These are phyloP conservation scores for Perognathus longimembris DNA, from an alignment of 2,113 vertebrate species.

Conservation along the genomic window DNA sequence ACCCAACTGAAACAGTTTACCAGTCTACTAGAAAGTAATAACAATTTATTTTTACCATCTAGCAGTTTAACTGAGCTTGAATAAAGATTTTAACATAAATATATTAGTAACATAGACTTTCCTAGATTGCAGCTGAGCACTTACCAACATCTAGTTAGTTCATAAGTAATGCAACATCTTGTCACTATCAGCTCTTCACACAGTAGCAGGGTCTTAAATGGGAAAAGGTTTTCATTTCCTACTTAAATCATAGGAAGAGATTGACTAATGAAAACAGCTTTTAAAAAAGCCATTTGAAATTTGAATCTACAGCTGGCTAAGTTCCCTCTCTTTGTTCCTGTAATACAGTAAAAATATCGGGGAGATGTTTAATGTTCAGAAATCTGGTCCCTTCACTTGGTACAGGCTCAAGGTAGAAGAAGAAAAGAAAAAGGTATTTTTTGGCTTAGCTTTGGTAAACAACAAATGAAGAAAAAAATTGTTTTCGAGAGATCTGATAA, in stretches of 20 bases:
- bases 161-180: constrained; percentile 64
- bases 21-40: constrained; percentile 64
- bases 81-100: constrained; percentile 77
- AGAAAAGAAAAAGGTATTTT: constrained; percentile 80
- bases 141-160: constrained; percentile 70
- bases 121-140: constrained; percentile 66
- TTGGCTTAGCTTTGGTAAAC: constrained; percentile 88
- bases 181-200: constrained; percentile 66
- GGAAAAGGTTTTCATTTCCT: constrained; percentile 74
- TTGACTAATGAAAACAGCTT: constrained; percentile 85
- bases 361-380: constrained; percentile 81
- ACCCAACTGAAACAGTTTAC: constrained; percentile 64
- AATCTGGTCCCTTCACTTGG: constrained; percentile 83
- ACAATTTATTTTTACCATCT: constrained; percentile 75
- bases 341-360: constrained; percentile 87
- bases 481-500: constrained; percentile 78
- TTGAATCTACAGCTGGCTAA: constrained; percentile 84
- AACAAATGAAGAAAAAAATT: constrained; percentile 79
- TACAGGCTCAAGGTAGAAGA: constrained; percentile 81
- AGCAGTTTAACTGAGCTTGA: constrained; percentile 76
- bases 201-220: constrained; percentile 75
- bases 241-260: constrained; percentile 76
- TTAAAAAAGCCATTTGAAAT: constrained; percentile 87
- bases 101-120: constrained; percentile 75
- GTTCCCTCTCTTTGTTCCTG: constrained; percentile 82